Percentiles rank a stretch among this genome's conserved stretches.
These are phyloP conservation scores for Meriones unguiculatus DNA, from an alignment of 2,113 vertebrate genomes.

Conservation along the genomic window DNA sequence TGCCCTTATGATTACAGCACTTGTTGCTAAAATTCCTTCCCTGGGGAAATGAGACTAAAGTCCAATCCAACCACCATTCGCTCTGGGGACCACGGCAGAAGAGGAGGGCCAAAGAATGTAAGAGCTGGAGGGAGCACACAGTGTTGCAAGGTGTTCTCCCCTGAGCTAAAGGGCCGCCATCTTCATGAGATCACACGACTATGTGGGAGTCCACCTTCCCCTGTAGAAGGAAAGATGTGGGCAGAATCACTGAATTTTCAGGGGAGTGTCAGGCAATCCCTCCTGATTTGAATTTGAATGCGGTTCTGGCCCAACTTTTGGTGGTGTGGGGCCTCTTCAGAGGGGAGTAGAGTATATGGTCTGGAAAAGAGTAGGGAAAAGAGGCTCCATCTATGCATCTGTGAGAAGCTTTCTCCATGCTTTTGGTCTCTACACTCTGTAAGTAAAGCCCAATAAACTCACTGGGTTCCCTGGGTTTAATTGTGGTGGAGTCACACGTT, in stretches of 20 bases:
- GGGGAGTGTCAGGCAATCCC: not conserved
- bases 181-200: not conserved
- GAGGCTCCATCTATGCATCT: not conserved
- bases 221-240: not conserved
- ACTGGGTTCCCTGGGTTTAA: not conserved
- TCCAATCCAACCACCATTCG: not conserved
- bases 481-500: not conserved
- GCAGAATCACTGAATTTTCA: not conserved
- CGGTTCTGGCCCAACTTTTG: not conserved
- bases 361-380: accelerated
- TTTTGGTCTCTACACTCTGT: not conserved
- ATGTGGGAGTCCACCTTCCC: not conserved
- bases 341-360: no score
- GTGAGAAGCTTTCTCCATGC: not conserved
- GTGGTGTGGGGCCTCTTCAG: no score
- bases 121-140: not conserved
- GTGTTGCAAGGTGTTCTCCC: not conserved
- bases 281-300: not conserved
- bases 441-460: not conserved
- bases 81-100: not conserved
- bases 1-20: not conserved
- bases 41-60: not conserved
- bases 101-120: not conserved
- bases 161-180: not conserved
- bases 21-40: not conserved